Evolutionary conservation across 2,888 invertebrate species (phyloP).

Genomic region (Odiellus spinosus): DNA sequence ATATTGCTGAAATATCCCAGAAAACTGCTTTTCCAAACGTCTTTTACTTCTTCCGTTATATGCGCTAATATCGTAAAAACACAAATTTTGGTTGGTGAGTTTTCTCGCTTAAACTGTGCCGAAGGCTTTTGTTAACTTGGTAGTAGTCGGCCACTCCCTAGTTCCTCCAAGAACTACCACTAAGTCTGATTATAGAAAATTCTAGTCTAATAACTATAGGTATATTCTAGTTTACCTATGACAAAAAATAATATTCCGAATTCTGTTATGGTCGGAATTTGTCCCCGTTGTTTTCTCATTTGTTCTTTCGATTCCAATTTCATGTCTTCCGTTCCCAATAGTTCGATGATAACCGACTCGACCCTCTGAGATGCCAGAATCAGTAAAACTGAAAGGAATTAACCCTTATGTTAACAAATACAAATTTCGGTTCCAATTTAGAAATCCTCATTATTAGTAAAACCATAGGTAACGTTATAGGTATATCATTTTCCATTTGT

Average conservation of each 20-base stretch:
- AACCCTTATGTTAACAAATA: no score
- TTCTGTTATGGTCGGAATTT: slow-evolving; percentile 68
- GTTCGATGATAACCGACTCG: slow-evolving; percentile 22
- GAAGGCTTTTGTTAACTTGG: neutral
- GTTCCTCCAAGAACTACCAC: neutral
- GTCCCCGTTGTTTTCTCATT: slow-evolving; percentile 58
- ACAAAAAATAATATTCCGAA: slow-evolving; percentile 68
- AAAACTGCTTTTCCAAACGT: slow-evolving; percentile 36
- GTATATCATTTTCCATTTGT: no score
- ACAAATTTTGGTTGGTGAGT: no score
- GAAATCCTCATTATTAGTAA: no score
- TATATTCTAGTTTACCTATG: slow-evolving; percentile 40
- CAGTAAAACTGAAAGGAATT: slow-evolving; percentile 29
- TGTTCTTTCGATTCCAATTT: slow-evolving; percentile 44
- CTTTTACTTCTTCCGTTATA: slow-evolving; percentile 39
- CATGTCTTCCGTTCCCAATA: slow-evolving; percentile 41
- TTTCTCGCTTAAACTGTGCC: no score
- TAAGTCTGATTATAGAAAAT: neutral
- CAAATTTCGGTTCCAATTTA: no score
- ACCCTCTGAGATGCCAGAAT: slow-evolving; percentile 36
- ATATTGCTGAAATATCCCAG: slow-evolving; percentile 37
- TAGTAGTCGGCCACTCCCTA: neutral
- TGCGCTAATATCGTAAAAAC: slow-evolving; percentile 37
- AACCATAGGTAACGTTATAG: no score
- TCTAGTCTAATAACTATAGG: neutral